Base-by-base conservation (phyloP, 2,113 vertebrate species). In the Dipodomys spectabilis region DNA sequence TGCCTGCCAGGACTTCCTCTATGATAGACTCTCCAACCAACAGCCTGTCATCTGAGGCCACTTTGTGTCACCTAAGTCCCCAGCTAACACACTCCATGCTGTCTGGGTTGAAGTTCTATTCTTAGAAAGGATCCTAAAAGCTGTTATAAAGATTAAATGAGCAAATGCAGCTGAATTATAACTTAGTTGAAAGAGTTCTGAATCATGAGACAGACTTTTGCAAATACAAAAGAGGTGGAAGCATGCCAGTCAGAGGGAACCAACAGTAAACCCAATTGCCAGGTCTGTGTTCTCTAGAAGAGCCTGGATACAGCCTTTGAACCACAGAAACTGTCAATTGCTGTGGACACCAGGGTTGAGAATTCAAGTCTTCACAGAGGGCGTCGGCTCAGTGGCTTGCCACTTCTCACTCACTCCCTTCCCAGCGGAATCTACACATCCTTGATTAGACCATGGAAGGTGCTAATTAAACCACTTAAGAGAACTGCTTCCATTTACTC, bases 401-500 rank as follows among this genome's bases (percentile, higher is more conserved):
- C 64, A 39, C 25, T 16, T 71, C 88, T 69, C 23, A 1, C n/a
- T 85, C 28, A 64, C 45, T 78, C 86, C 4, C 49, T 19, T 77
- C 6, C 20, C 49, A 45, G 60, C 49, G 57, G 62, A 80, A 64
- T 30, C 18, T 53, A 82, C 22, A 60, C 53, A 60, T 81, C 92
- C 60, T 88, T 84, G 23, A 89, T 93, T 75, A 95, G 90, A 67
- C 60, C 64, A 11, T 45, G 67, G 64, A 93, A 95, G 73, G 94
- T 95, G 91, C 77, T 96, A 94, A 97, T 95, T 93, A 96, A 78
- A 86, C 86, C 83, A 86, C 4, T 6, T 35, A 35, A 64, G 45
- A 73, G 68, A 84, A 78, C 28, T 18, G 13, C 7, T 91, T 19
- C 32, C 68, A 20, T 73, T 92, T 88, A 35, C 68, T 83, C 60